These are phyloP conservation scores for Saimiri boliviensis DNA, from an alignment of 2,113 vertebrate genomes.

Conservation along the genomic window DNA sequence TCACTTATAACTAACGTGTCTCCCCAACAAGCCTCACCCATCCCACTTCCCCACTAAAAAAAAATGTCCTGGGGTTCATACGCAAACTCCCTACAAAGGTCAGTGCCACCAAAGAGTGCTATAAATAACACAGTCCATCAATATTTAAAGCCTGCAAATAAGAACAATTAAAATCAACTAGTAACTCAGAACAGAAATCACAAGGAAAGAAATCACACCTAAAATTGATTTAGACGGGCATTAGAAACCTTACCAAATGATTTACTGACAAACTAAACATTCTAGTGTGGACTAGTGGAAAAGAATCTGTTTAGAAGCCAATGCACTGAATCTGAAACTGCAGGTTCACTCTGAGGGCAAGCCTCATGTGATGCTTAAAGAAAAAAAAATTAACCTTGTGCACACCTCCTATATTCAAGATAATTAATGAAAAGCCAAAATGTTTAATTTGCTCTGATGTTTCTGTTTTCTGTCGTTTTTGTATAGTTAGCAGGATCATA, in stretches of 20 bases:
- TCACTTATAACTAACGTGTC: neutral
- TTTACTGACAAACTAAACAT: constrained; percentile 82
- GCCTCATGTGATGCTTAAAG: constrained; percentile 81
- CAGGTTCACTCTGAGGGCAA: constrained; percentile 81
- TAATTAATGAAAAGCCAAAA: constrained; percentile 83
- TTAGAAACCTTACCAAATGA: constrained; percentile 71
- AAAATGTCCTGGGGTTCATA: neutral
- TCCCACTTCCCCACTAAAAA: neutral
- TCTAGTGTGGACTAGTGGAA: constrained; percentile 74
- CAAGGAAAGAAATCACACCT: constrained; percentile 80
- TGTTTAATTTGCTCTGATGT: constrained; percentile 79
- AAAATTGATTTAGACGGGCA: constrained; percentile 77
- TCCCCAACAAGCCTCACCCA: neutral
- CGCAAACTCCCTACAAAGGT: constrained; percentile 71
- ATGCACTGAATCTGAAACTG: constrained; percentile 74
- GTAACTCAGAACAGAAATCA: constrained; percentile 79
- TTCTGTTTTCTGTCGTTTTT: constrained; percentile 86
- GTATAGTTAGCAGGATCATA: constrained; percentile 85
- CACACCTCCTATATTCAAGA: constrained; percentile 74
- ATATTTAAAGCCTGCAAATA: constrained; percentile 81
- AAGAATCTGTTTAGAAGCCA: constrained; percentile 79
- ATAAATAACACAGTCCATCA: constrained; percentile 79
- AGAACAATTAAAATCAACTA: constrained; percentile 82
- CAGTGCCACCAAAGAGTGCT: constrained; percentile 65
- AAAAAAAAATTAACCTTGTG: constrained; percentile 75